Conservation (phyloP, 1,140 invertebrate species). For the Mesaphorura yosii region DNA sequence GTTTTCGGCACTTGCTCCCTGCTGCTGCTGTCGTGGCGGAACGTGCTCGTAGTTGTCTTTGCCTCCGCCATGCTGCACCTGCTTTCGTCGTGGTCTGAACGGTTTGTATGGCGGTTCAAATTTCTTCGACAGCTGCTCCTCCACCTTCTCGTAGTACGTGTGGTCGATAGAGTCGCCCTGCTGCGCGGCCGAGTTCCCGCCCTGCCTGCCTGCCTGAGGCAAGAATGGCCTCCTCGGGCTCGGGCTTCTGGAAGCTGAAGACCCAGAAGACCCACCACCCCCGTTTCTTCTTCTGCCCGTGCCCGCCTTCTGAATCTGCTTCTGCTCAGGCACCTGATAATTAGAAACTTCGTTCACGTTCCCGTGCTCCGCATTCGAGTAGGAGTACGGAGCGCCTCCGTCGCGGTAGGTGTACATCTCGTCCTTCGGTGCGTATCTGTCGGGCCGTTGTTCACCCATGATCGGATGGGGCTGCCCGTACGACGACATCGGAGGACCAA, state of each 20-base stretch:
- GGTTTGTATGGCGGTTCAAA: neutral
- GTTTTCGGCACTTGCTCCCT: neutral
- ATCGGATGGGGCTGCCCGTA: slow-evolving; percentile 16
- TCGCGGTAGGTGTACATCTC: neutral
- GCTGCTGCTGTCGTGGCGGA: neutral
- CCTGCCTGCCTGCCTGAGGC: too few species aligned
- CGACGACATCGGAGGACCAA: slow-evolving; percentile 11
- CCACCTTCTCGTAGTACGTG: too few species aligned
- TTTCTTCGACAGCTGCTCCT: neutral
- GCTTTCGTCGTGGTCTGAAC: neutral
- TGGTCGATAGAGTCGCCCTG: neutral
- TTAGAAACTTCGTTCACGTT: too few species aligned
- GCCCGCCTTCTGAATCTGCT: too few species aligned
- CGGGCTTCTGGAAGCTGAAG: neutral
- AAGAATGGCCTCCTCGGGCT: neutral
- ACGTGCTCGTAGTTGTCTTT: neutral
- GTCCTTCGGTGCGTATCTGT: neutral
- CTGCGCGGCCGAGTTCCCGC: neutral
- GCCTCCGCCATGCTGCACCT: neutral
- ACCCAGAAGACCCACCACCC: neutral
- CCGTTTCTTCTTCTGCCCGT: neutral
- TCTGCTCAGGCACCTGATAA: too few species aligned
- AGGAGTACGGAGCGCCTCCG: too few species aligned
- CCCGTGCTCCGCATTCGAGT: too few species aligned
- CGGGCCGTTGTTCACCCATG: neutral